These are phyloP conservation scores for Pseudochaenichthys georgianus DNA, from an alignment of 2,797 vertebrate genomes.

Conservation along the genomic window DNA sequence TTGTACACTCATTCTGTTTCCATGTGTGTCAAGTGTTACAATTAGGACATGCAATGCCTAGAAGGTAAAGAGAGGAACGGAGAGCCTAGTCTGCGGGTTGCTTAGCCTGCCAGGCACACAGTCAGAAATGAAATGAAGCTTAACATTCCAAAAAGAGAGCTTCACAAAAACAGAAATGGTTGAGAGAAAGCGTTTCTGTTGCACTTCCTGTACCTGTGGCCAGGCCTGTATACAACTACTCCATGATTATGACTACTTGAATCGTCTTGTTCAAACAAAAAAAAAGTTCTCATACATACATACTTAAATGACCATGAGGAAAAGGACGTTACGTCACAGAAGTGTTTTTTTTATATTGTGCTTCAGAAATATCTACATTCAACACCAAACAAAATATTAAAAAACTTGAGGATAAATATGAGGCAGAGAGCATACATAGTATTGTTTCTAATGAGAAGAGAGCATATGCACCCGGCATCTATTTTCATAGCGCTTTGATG, in stretches of 20 bases:
- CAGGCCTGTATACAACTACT: not conserved
- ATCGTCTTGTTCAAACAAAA: not conserved
- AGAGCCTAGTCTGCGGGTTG: conserved; percentile 26
- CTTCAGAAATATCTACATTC: too few species aligned
- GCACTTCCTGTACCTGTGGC: not conserved
- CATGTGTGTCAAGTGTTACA: conserved; percentile 54
- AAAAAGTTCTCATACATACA: too few species aligned
- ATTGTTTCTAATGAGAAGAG: too few species aligned
- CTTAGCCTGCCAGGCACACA: conserved; percentile 31
- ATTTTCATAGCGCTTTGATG: too few species aligned
- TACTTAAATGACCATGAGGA: too few species aligned
- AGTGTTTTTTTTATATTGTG: too few species aligned
- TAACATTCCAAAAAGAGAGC: not conserved
- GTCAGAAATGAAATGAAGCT: conserved; percentile 27
- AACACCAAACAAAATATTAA: too few species aligned
- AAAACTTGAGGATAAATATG: too few species aligned
- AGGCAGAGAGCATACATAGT: too few species aligned
- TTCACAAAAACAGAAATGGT: conserved; percentile 8
- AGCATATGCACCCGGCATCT: too few species aligned
- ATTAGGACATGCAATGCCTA: conserved; percentile 64
- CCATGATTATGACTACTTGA: not conserved
- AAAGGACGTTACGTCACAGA: too few species aligned
- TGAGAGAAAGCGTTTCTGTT: not conserved
- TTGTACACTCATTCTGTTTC: conserved; percentile 22
- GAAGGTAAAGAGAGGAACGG: conserved; percentile 38